Evolutionary conservation across 2,888 invertebrate species (phyloP), one percentile per base, ranked within the genome.

Genomic region (Phortica magna): DNA sequence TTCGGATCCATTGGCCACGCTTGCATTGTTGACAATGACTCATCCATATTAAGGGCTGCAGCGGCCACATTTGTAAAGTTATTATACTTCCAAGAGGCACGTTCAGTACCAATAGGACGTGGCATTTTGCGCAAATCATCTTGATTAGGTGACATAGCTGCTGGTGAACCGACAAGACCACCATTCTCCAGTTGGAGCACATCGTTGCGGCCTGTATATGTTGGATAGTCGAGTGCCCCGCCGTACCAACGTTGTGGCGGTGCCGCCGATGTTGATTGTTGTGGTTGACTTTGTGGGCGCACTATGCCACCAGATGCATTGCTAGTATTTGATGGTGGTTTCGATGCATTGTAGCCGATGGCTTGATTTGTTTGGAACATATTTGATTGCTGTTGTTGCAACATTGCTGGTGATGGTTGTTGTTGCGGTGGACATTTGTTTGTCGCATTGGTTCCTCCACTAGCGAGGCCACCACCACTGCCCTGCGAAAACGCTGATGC

Each of bases 101-200:
- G 94, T 92, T 96, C 97, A 0, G 96, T 96, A 82, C 97, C 97
- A 90, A 97, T 97, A 73, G 97, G 96, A 5, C 95, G 89, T 74
- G 95, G 95, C 83, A 92, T 92, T 86, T 92, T 92, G 48, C 92
- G 89, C 82, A 90, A 88, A 83, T 92, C 92, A 77, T 92, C 92
- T 55, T 91, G 92, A 77, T 91, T 92, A 12, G 92, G 92, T 75
- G 92, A 92, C 91, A 92, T 92, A 48, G 92, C 90, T 71, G 92
- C 90, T 76, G 92, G 90, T 48, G 92, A 91, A 77, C 87, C 88
- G n/a, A 89, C 80, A 43, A 90, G 81, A 12, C 81, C 88, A 70
- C 89, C 90, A 79, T 91, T 92, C 75, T 92, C 91, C 76, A 92
- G 78, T 82, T 90, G 90, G 39, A 92, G 78, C 75, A 91, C 86